phyloP scores from a whole-genome alignment of 2,797 vertebrate species.

The Erpetoichthys calabaricus region DNA sequence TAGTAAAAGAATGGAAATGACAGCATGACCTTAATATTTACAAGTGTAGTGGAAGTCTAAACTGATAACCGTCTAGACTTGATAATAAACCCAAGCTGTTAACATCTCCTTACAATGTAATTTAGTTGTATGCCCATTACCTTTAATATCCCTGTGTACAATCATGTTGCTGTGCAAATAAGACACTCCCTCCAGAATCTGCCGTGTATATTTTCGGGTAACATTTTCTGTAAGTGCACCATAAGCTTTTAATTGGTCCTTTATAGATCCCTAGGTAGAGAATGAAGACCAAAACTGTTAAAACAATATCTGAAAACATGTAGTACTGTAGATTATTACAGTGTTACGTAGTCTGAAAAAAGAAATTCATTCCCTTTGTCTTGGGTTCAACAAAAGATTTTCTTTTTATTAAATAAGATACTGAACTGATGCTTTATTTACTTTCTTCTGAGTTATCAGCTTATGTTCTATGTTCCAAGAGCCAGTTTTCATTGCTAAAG shows the following conservation, averaged over 20 bases:
- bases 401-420: too few relatives aligned
- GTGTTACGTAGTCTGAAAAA: too few relatives aligned
- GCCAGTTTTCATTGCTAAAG: too few relatives aligned
- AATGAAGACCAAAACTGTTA: neutral
- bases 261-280: conserved; percentile 76
- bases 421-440: too few relatives aligned
- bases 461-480: too few relatives aligned
- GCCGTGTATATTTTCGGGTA: conserved; percentile 87
- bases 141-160: conserved; percentile 97
- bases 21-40: neutral
- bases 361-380: too few relatives aligned
- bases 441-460: too few relatives aligned
- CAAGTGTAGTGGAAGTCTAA: neutral
- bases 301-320: neutral
- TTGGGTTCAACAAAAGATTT: too few relatives aligned
- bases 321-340: neutral
- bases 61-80: neutral
- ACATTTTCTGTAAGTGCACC: conserved; percentile 94
- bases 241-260: conserved; percentile 92
- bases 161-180: conserved; percentile 99
- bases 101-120: too few relatives aligned
- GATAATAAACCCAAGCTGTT: too few relatives aligned
- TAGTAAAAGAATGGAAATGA: conserved; percentile 11
- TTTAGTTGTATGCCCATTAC: conserved; percentile 32
- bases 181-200: conserved; percentile 93